These are phyloP conservation scores for Hofmannophila pseudospretella DNA, from an alignment of 2,888 invertebrate species.

Conservation along the genomic window DNA sequence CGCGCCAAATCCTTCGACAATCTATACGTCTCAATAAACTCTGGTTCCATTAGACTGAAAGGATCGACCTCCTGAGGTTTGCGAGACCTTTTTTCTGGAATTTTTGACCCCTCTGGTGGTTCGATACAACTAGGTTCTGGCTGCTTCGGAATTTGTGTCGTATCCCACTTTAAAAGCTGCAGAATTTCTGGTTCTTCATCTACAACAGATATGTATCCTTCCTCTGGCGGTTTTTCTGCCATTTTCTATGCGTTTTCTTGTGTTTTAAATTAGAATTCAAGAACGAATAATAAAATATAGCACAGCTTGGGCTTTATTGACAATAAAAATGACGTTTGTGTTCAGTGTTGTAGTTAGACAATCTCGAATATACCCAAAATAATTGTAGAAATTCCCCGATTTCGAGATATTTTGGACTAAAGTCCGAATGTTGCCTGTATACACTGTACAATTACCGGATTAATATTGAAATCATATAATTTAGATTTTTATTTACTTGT, in stretches of 20 bases:
- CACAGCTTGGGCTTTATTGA: slow-evolving; percentile 5
- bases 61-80: slow-evolving; percentile 56
- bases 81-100: slow-evolving; percentile 52
- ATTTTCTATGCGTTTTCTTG: slow-evolving; percentile 25
- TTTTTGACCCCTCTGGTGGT: slow-evolving; percentile 38
- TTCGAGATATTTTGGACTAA: too few relatives aligned
- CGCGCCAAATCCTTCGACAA: slow-evolving; percentile 59
- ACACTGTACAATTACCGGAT: too few relatives aligned
- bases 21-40: slow-evolving; percentile 58
- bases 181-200: slow-evolving; percentile 69
- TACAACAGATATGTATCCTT: slow-evolving; percentile 67
- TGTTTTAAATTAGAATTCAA: slow-evolving; percentile 4
- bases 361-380: too few relatives aligned
- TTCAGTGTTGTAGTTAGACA: too few relatives aligned
- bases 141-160: slow-evolving; percentile 53
- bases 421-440: too few relatives aligned
- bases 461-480: too few relatives aligned
- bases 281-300: background rate
- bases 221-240: slow-evolving; percentile 69
- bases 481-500: too few relatives aligned
- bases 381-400: too few relatives aligned
- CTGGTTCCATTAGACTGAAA: slow-evolving; percentile 53
- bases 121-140: slow-evolving; percentile 41
- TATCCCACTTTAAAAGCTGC: slow-evolving; percentile 65
- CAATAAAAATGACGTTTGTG: background rate